Conservation (phyloP, 2,113 vertebrate genomes). For the Urocolius indicus region DNA sequence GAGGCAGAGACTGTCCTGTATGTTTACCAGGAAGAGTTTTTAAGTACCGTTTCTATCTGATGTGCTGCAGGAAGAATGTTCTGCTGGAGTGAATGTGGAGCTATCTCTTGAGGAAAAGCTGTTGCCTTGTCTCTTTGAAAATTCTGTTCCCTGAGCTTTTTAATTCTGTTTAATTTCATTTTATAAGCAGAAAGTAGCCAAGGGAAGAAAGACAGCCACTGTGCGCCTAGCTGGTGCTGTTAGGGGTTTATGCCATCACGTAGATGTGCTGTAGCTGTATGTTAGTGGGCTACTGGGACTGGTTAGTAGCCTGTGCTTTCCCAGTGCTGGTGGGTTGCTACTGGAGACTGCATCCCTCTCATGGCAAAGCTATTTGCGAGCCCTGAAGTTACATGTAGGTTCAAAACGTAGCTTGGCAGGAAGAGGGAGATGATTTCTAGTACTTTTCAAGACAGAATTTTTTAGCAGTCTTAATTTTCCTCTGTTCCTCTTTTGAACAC, state of each 20-base stretch:
- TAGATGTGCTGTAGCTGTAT: neutral
- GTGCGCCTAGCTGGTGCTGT: neutral
- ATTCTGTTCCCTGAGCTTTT: neutral
- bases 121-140: neutral
- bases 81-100: neutral
- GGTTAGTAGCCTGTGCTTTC: neutral
- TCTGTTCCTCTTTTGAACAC: neutral
- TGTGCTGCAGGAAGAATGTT: rapidly evolving
- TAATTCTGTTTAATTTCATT: neutral
- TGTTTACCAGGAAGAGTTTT: neutral
- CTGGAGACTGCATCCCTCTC: neutral
- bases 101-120: neutral
- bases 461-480: neutral
- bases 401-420: neutral
- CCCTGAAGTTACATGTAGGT: neutral
- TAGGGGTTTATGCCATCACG: neutral
- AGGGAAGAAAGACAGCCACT: rapidly evolving
- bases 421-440: neutral
- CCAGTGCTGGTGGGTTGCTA: rapidly evolving
- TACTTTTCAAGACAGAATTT: neutral
- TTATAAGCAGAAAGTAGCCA: neutral
- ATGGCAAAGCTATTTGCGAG: neutral
- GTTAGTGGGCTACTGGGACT: neutral
- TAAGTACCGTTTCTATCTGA: neutral
- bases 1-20: neutral